Conservation (phyloP, 2,888 invertebrate genomes). For the Spodoptera picta region DNA sequence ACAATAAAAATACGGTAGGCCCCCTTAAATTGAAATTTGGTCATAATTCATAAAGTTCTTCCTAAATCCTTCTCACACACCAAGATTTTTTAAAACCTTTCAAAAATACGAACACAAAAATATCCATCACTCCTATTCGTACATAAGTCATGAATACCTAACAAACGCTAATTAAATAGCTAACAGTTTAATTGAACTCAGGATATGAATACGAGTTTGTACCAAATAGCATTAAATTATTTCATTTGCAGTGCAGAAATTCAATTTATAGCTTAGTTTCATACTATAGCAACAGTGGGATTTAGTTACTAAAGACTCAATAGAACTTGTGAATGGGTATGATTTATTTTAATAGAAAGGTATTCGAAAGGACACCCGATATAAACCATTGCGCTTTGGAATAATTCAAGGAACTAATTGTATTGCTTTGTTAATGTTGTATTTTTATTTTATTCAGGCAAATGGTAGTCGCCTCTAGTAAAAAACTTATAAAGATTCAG, state of each 20-base stretch:
- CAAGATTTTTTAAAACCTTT: too few species aligned
- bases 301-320: conserved; percentile 35
- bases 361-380: conserved; percentile 46
- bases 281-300: conserved; percentile 14
- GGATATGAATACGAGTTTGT: conserved; percentile 23
- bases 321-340: conserved; percentile 41
- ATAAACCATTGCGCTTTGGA: conserved; percentile 5
- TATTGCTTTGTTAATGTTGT: conserved; percentile 1
- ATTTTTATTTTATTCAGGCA: too few species aligned
- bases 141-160: too few species aligned
- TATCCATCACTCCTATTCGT: too few species aligned
- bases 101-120: too few species aligned
- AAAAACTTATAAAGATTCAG: too few species aligned
- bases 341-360: conserved; percentile 56
- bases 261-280: conserved; percentile 28
- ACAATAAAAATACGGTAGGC: too few species aligned
- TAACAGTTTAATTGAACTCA: conserved; percentile 19
- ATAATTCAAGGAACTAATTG: conserved; percentile 1
- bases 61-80: too few species aligned
- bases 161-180: too few species aligned
- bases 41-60: too few species aligned
- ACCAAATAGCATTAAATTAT: conserved; percentile 11
- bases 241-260: conserved; percentile 16
- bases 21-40: too few species aligned
- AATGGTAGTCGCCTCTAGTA: too few species aligned